Conservation (phyloP, 2,888 invertebrate genomes). For the Tipula confusa region DNA sequence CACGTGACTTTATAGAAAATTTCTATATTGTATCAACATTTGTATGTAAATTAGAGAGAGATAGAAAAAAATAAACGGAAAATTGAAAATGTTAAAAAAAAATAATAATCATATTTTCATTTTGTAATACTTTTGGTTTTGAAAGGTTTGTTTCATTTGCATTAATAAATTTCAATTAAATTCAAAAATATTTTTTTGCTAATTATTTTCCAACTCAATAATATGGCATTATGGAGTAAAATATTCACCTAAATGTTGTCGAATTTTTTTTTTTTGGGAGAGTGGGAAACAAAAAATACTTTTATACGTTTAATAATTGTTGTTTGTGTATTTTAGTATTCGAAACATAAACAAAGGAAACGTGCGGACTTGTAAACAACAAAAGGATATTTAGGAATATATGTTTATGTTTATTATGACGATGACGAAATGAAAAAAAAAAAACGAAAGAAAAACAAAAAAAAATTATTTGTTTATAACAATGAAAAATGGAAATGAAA, state of each 20-base stretch:
- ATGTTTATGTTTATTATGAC: not conserved
- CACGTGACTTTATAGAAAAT: not conserved
- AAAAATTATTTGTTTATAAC: not conserved
- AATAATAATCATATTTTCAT: too few relatives aligned
- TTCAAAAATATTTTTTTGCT: not conserved
- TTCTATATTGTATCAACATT: not conserved
- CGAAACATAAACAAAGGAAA: not conserved
- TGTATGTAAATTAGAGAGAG: too few relatives aligned
- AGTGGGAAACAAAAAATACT: too few relatives aligned
- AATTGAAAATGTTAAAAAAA: not conserved
- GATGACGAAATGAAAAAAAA: too few relatives aligned
- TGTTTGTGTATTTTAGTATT: not conserved
- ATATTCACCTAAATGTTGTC: not conserved
- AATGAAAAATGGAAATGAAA: conserved; percentile 14
- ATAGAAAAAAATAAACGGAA: not conserved
- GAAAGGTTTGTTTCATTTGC: conserved; percentile 6
- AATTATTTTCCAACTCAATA: too few relatives aligned
- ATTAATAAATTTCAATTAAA: conserved; percentile 15
- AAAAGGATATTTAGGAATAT: not conserved
- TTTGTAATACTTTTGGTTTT: not conserved
- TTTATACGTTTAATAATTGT: not conserved
- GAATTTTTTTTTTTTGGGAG: too few relatives aligned
- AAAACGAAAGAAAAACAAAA: not conserved
- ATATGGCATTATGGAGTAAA: not conserved
- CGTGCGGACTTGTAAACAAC: not conserved